A percentile compares a stretch with the other conserved stretches of the same genome.
phyloP scores from a whole-genome alignment of 2,113 vertebrate genomes.

The Columba livia region DNA sequence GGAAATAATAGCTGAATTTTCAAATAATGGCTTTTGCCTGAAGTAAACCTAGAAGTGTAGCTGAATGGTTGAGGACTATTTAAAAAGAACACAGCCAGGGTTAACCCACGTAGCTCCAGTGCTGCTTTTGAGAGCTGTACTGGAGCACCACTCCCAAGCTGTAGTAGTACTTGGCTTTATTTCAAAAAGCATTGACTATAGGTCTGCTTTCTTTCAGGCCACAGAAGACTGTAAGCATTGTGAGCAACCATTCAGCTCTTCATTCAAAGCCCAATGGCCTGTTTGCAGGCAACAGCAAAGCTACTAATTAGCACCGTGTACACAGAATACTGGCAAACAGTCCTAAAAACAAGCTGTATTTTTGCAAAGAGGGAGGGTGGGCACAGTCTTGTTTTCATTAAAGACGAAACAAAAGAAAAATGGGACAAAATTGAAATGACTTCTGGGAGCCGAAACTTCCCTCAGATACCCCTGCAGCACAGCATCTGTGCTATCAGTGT shows the following conservation, averaged over 20 bases:
- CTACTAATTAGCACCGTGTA: neutral
- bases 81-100: neutral
- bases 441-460: neutral
- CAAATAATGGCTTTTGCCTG: neutral
- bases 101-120: neutral
- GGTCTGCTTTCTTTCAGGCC: neutral
- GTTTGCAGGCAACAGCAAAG: neutral
- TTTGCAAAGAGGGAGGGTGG: neutral
- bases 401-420: neutral
- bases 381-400: neutral
- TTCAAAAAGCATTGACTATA: neutral
- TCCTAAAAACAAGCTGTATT: neutral
- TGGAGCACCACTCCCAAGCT: neutral
- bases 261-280: neutral
- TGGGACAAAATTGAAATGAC: neutral
- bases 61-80: neutral
- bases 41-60: neutral
- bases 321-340: neutral
- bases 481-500: accelerated
- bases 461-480: neutral
- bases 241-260: neutral
- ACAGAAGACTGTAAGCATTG: neutral
- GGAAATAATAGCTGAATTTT: neutral
- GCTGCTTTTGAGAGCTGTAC: neutral
- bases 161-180: neutral